phyloP scores from a whole-genome alignment of 2,113 vertebrate genomes.

The Tympanuchus pallidicinctus region DNA sequence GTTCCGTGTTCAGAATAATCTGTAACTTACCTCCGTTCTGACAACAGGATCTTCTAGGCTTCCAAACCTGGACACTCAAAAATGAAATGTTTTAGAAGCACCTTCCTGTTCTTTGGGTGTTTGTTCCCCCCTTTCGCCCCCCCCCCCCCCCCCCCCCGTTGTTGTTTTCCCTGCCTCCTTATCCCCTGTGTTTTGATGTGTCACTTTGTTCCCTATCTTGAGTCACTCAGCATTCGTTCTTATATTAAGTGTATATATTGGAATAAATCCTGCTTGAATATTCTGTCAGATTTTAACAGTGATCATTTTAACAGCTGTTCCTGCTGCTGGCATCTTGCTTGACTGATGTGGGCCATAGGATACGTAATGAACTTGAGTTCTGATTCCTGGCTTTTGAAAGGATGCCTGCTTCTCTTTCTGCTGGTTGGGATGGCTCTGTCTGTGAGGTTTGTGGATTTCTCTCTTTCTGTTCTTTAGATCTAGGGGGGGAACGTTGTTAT shows the following conservation, averaged over 20 bases:
- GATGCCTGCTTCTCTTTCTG: constrained; percentile 83
- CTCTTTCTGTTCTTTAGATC: background rate
- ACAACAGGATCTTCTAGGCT: too few relatives aligned
- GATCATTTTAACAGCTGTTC: constrained; percentile 69
- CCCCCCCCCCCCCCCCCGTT: too few relatives aligned
- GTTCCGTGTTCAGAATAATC: background rate
- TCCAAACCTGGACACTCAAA: too few relatives aligned
- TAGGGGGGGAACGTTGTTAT: too few relatives aligned
- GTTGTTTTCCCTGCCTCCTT: too few relatives aligned
- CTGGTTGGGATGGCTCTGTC: constrained; percentile 81
- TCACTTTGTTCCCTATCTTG: too few relatives aligned
- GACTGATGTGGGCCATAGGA: constrained; percentile 82
- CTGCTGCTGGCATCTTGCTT: constrained; percentile 81
- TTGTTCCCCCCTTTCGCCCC: too few relatives aligned
- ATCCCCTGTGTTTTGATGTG: too few relatives aligned
- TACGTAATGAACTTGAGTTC: constrained; percentile 86
- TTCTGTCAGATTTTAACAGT: background rate
- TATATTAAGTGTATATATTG: background rate
- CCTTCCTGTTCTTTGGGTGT: too few relatives aligned
- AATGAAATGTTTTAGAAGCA: too few relatives aligned
- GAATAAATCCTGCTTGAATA: background rate
- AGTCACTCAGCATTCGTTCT: too few relatives aligned
- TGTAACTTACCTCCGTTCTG: too few relatives aligned
- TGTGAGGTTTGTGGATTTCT: constrained; percentile 82
- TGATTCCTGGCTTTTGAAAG: constrained; percentile 97